phyloP scores from a whole-genome alignment of 2,113 vertebrate genomes.

The Potamarius usumacintae region DNA sequence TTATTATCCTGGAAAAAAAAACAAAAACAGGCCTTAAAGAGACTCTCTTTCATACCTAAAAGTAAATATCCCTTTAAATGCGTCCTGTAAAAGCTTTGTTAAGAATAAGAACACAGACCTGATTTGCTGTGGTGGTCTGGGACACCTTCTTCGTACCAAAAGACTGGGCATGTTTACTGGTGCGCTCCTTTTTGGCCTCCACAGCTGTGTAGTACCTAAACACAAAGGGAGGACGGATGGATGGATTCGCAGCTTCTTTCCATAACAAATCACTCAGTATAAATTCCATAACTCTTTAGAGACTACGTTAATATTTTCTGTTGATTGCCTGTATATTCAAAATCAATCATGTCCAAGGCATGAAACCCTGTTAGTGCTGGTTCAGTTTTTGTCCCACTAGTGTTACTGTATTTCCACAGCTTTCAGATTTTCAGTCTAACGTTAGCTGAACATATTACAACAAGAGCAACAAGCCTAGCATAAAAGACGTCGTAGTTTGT shows the following conservation, averaged over 20 bases:
- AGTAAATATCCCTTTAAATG: no score
- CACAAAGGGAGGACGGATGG: slow-evolving; percentile 11
- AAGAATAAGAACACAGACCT: slow-evolving; percentile 56
- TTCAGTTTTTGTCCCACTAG: background rate
- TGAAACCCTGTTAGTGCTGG: background rate
- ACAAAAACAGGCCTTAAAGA: no score
- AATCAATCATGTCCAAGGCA: background rate
- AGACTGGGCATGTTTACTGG: slow-evolving; percentile 85
- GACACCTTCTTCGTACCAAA: slow-evolving; percentile 83
- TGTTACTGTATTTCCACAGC: background rate
- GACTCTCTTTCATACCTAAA: no score
- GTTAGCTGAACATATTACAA: background rate
- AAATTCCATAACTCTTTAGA: background rate
- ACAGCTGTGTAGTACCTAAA: slow-evolving; percentile 83
- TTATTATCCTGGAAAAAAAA: no score
- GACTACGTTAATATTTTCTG: background rate
- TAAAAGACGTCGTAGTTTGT: background rate
- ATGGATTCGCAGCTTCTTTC: background rate
- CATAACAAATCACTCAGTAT: no score
- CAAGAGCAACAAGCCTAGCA: background rate
- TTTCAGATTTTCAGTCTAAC: background rate
- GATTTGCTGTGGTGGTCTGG: slow-evolving; percentile 75
- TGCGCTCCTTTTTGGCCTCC: slow-evolving; percentile 87
- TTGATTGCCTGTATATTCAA: background rate
- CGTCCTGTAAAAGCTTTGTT: background rate